Evolutionary conservation across 2,113 vertebrate species (phyloP), one percentile per base, ranked within the genome.

Genomic region (Polypterus bichir): DNA sequence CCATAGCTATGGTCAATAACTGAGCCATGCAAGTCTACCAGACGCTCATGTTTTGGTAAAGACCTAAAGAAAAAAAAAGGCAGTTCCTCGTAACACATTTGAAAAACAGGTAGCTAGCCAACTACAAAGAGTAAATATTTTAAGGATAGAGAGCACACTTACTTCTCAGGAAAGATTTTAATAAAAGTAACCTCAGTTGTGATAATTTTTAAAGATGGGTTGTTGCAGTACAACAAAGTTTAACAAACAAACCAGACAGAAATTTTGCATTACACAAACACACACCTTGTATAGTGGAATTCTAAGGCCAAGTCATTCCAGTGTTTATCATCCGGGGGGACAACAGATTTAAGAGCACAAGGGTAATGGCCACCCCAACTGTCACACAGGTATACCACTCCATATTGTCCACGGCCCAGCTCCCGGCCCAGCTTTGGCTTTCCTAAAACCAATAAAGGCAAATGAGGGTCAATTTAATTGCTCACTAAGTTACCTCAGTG

Each of bases 271-370:
- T 27, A 27, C 27, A 27, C 27, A 27, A 27, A 27, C 44, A 4
- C 11, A 1, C 47, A 97, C 96, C 95, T 89, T 68, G 95, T 99
- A 71, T 99, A 99, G 83, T 99, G 96, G 75, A 99, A 99, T 74
- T 99, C 96, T 58, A 99, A 77, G 3, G 96, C 96, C 62, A 99
- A 83, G 73, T 99, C 96, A 9, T 99, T 99, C 96, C 96, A 98
- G 80, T 99, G 96, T 80, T 99, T 99, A 71, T 99, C 96, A n/a
- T 99, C 96, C 1, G 93, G 94, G 4, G 96, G 96, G 0, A 99
- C 90, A 27, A 99, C 96, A 0, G 96, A 99, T 71, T 99, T 99
- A 7, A 99, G 80, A 1, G 96, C 96, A 64, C 96, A 98, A 2
- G 94, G 94, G 74, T 90, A 91, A 64, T 85, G 89, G 0, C 93